Conservation (phyloP, 1,140 invertebrate genomes). For the Scaptomyza hsui region DNA sequence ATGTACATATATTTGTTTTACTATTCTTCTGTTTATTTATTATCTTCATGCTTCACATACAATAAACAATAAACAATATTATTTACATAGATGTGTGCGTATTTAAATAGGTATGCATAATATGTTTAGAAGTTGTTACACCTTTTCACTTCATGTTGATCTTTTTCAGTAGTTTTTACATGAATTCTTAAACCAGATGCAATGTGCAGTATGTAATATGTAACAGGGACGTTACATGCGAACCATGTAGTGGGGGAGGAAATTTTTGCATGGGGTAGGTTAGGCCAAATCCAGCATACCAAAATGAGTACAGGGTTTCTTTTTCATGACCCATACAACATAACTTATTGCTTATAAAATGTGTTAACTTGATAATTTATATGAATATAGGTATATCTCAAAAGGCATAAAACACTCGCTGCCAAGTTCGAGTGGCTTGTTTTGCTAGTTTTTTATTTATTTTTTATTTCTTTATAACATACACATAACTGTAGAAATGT, state of each 20-base stretch:
- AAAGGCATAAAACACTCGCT: conserved; percentile 23
- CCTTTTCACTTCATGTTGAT: conserved; percentile 1
- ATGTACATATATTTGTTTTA: conserved; percentile 16
- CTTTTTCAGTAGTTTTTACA: no score
- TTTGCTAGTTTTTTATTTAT: conserved; percentile 44
- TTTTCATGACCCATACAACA: no score
- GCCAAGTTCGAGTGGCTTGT: conserved; percentile 8
- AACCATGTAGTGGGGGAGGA: no score
- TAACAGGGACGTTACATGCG: no score
- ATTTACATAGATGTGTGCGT: neutral
- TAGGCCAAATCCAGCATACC: no score
- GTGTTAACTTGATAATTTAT: conserved; percentile 2
- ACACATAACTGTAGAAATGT: no score
- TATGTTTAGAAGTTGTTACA: conserved; percentile 29
- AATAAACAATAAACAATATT: conserved; percentile 1
- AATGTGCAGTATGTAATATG: no score
- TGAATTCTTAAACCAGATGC: no score
- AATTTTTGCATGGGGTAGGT: no score
- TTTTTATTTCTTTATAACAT: neutral
- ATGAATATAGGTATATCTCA: conserved; percentile 9
- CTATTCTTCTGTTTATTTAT: conserved; percentile 46
- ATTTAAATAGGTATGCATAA: conserved; percentile 8
- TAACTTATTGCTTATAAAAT: neutral
- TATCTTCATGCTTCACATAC: conserved; percentile 43
- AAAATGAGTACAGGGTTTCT: no score